phyloP scores from a whole-genome alignment of 2,113 vertebrate genomes.

The Catagonus wagneri region DNA sequence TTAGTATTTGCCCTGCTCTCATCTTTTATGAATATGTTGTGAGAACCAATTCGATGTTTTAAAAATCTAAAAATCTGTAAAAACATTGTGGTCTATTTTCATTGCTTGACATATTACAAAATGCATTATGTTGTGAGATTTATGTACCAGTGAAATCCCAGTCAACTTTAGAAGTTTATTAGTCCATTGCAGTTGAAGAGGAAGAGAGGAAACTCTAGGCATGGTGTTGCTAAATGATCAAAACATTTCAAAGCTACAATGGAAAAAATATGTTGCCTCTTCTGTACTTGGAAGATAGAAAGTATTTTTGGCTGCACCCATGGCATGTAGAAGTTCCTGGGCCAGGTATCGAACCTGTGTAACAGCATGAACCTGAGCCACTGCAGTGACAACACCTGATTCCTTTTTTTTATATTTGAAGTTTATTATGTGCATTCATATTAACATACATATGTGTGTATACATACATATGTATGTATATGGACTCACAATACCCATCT shows the following conservation, averaged over 20 bases:
- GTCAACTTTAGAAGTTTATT: neutral
- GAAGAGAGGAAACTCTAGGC: neutral
- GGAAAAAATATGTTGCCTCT: neutral
- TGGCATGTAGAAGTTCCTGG: too few species aligned
- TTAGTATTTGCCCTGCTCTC: neutral
- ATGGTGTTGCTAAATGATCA: neutral
- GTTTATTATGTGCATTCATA: too few species aligned
- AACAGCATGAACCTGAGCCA: too few species aligned
- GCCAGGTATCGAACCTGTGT: too few species aligned
- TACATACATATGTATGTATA: too few species aligned
- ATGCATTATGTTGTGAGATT: neutral
- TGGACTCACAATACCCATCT: too few species aligned
- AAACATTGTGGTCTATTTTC: neutral
- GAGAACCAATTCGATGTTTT: constrained; percentile 17
- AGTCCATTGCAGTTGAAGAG: neutral
- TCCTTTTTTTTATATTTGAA: too few species aligned
- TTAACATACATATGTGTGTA: too few species aligned
- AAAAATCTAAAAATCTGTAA: neutral
- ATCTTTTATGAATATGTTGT: neutral
- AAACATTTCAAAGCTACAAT: neutral
- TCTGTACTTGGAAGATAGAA: neutral
- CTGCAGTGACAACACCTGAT: too few species aligned
- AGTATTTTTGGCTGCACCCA: neutral
- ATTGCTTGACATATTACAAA: neutral
- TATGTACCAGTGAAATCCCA: neutral